Evolutionary conservation across 1,140 invertebrate genomes (phyloP).

Genomic region (Saxidomus purpurata): DNA sequence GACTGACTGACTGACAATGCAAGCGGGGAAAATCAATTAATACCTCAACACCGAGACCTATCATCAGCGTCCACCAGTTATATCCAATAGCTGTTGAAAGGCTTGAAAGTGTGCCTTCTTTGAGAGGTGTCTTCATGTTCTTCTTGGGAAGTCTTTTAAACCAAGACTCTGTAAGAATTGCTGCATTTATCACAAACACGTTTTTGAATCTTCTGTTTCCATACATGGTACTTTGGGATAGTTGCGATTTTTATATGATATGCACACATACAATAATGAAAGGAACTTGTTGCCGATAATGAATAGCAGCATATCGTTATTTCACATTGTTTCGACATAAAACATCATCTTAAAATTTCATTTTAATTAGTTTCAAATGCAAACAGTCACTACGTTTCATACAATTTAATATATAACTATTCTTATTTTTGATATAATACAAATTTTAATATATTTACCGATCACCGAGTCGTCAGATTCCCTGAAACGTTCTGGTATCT

Average conservation of each 20-base stretch:
- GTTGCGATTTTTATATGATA: no score
- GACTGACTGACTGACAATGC: background rate
- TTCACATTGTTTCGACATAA: no score
- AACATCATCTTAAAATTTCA: no score
- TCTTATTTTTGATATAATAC: background rate
- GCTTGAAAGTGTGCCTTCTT: background rate
- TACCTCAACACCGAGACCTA: constrained; percentile 16
- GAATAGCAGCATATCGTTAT: no score
- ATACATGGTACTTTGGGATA: background rate
- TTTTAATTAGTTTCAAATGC: no score
- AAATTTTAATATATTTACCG: constrained; percentile 1
- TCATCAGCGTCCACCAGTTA: constrained; percentile 18
- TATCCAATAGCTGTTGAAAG: constrained; percentile 13
- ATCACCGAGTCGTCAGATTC: background rate
- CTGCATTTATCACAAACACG: background rate
- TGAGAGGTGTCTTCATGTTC: background rate
- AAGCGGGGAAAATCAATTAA: background rate
- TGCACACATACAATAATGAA: no score
- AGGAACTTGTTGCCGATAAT: no score
- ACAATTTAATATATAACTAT: background rate
- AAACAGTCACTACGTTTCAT: no score
- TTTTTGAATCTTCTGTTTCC: background rate
- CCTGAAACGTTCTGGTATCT: constrained; percentile 24
- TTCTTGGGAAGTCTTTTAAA: background rate
- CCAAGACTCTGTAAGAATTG: constrained; percentile 16